Evolutionary conservation across 2,797 vertebrate species (phyloP), one percentile per base, ranked within the genome.

Genomic region (Galaxias olidus): DNA sequence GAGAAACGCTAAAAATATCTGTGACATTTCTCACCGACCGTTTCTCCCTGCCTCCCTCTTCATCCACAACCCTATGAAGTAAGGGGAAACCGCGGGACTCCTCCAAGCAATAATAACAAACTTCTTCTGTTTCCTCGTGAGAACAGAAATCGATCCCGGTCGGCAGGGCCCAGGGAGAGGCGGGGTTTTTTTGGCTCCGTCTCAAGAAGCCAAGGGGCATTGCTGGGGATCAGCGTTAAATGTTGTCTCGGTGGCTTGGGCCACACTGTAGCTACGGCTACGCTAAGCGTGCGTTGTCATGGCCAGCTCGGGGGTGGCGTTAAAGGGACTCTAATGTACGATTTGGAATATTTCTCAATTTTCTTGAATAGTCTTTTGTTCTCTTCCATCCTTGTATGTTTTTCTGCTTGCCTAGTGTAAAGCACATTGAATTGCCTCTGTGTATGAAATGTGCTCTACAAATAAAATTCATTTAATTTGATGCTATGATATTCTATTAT

Each of bases 41-140:
- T 55, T 66, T 75, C 11, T 60, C 74, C 65, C 79, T 73, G 72
- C 69, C 79, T 72, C 71, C 72, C 61, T 59, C 69, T 71, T 77
- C 73, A 77, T 79, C 61, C 60, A 78, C 74, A 85, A 84, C 84
- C 78, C 69, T 76, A 59, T 64, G 74, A 71, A 80, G 86, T 86
- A 89, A 86, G 76, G 79, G 68, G 86, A 91, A 89, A 90, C 85
- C 78, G 46, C 66, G 50, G 76, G 77, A 86, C 71, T 84, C 86
- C 86, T 91, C 88, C 90, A 90, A 91, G 82, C 80, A 88, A 84
- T 81, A 84, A 91, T 85, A 91, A 91, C 87, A 90, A 86, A 85
- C 81, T 83, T 87, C 30, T 88, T 84, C 84, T 79, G 78, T 84
- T 83, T 87, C 86, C 80, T 81, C 81, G 84, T 87, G 83, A 80